Percentiles rank a stretch among this genome's conserved stretches.
phyloP scores from a whole-genome alignment of 2,113 vertebrate genomes.

The Dermatemys mawii region DNA sequence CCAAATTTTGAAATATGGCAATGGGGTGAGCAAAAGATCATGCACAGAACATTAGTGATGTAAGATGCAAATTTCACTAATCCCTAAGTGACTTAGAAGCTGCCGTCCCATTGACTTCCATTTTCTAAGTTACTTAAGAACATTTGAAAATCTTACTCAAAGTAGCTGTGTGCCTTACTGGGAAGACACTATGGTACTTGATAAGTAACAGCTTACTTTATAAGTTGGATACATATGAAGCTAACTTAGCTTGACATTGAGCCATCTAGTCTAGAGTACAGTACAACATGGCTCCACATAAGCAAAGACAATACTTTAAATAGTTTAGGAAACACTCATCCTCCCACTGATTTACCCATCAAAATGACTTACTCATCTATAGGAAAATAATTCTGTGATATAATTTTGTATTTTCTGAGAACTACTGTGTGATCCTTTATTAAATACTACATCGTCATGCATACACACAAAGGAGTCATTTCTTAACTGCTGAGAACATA shows the following conservation, averaged over 20 bases:
- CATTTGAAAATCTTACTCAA: not conserved
- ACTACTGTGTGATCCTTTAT: not conserved
- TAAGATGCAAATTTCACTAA: not conserved
- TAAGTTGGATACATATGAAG: not conserved
- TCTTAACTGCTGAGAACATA: not conserved
- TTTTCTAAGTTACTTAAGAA: not conserved
- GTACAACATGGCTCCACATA: not conserved
- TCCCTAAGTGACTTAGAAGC: not conserved
- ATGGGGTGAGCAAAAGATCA: not conserved
- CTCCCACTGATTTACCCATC: not conserved
- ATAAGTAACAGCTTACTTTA: not conserved
- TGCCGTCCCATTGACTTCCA: not conserved
- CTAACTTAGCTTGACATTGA: not conserved
- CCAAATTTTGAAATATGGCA: not conserved
- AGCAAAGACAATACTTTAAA: not conserved
- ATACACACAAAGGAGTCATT: not conserved
- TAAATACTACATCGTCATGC: not conserved
- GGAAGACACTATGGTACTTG: accelerated
- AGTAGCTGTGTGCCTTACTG: not conserved
- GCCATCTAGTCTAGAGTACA: not conserved
- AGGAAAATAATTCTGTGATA: not conserved
- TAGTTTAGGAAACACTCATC: not conserved
- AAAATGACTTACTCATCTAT: not conserved
- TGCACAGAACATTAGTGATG: not conserved
- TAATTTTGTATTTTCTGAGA: not conserved